Conservation (phyloP, 92 coral and sea anemone genomes). For the Porites divaricata region DNA sequence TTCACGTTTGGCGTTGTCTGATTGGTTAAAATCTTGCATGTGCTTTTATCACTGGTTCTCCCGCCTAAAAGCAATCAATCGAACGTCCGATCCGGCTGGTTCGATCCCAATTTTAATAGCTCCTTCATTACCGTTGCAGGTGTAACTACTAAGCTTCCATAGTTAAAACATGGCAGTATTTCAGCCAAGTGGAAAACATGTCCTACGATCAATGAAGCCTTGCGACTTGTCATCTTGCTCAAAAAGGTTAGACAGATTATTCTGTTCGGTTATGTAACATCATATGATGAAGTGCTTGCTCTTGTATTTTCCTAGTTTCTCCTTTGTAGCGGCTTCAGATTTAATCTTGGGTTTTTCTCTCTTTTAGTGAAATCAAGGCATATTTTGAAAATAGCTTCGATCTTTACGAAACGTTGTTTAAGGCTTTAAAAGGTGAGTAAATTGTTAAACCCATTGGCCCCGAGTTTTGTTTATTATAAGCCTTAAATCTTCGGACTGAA, state of each 20-base stretch:
- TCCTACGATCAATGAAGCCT: conserved; percentile 40
- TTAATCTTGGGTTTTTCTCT: background rate
- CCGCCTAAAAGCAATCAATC: too few species aligned
- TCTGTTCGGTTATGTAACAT: background rate
- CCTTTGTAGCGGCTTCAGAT: background rate
- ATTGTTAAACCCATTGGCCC: too few species aligned
- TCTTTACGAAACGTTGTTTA: conserved; percentile 63
- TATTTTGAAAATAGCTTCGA: conserved; percentile 64
- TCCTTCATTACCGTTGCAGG: background rate
- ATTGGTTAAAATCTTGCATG: too few species aligned
- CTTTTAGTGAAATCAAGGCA: conserved; percentile 52
- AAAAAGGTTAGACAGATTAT: conserved; percentile 7
- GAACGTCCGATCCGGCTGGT: too few species aligned
- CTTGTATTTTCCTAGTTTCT: background rate
- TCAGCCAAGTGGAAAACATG: conserved; percentile 32
- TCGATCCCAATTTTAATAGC: too few species aligned
- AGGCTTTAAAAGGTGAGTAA: conserved; percentile 55
- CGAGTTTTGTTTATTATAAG: too few species aligned
- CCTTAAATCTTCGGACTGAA: too few species aligned
- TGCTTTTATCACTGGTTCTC: too few species aligned
- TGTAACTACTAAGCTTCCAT: too few species aligned
- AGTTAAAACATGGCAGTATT: conserved; percentile 26
- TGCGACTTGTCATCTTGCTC: conserved; percentile 45
- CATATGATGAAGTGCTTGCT: too few species aligned
- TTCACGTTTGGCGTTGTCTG: too few species aligned